Evolutionary conservation across 1,140 invertebrate species (phyloP).

Genomic region (Hypsibius dujardini): DNA sequence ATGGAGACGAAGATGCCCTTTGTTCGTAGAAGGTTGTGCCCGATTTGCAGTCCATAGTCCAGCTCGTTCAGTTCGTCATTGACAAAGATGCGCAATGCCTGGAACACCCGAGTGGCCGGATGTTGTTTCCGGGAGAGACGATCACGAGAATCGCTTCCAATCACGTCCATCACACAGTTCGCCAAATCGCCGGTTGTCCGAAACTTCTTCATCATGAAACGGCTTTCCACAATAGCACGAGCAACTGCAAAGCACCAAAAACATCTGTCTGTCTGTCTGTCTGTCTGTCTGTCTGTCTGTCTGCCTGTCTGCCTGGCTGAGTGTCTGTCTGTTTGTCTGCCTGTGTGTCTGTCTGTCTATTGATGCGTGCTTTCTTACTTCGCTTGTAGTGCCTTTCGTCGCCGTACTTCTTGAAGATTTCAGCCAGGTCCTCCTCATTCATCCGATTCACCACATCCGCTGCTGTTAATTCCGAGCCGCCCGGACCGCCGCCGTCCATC

Average conservation of each 20-base stretch:
- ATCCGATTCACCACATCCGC: constrained; percentile 62
- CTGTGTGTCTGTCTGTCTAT: too few relatives aligned
- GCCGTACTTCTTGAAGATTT: constrained; percentile 70
- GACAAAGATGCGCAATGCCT: constrained; percentile 81
- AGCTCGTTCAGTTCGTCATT: constrained; percentile 94
- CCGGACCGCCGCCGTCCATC: constrained; percentile 58
- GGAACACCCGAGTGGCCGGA: constrained; percentile 75
- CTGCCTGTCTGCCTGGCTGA: too few relatives aligned
- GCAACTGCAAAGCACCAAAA: constrained; percentile 39
- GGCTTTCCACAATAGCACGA: constrained; percentile 63
- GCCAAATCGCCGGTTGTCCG: constrained; percentile 64
- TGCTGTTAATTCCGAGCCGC: constrained; percentile 41
- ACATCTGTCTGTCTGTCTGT: too few relatives aligned
- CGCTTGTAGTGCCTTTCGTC: constrained; percentile 51
- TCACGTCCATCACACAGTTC: constrained; percentile 50
- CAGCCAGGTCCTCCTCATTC: constrained; percentile 54
- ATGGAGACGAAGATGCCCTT: constrained; percentile 60
- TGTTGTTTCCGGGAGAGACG: constrained; percentile 42
- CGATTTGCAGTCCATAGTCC: constrained; percentile 64
- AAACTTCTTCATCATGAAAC: constrained; percentile 58
- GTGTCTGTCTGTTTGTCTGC: too few relatives aligned
- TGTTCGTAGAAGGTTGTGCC: constrained; percentile 53
- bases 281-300: too few relatives aligned
- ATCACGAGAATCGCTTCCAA: constrained; percentile 29
- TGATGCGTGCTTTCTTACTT: too few relatives aligned